Conservation (phyloP, 2,797 vertebrate species). For the Helicolenus hilgendorfi region DNA sequence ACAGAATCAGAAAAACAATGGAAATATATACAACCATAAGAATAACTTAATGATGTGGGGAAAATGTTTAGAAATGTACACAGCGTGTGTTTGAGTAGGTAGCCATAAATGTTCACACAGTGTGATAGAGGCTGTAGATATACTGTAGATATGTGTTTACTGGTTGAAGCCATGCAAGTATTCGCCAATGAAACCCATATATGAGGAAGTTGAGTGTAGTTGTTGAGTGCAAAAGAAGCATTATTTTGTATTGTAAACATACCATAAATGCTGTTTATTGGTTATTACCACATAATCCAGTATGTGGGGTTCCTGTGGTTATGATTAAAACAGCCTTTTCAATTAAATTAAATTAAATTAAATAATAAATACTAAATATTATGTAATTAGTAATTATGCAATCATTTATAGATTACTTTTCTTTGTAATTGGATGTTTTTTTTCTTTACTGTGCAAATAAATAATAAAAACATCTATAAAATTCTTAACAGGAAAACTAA, state of each 20-base stretch:
- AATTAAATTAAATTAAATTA: background rate
- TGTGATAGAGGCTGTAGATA: background rate
- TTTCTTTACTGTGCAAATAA: background rate
- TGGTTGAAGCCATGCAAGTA: background rate
- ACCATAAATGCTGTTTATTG: background rate
- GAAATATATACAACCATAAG: slow-evolving; percentile 35
- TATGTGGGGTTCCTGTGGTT: background rate
- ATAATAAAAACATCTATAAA: background rate
- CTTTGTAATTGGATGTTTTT: background rate
- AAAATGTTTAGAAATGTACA: background rate
- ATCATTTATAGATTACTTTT: background rate
- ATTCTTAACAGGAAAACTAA: background rate
- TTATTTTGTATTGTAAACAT: background rate
- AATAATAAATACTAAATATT: too few species aligned
- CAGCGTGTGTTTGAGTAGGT: background rate
- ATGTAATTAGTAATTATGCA: too few species aligned
- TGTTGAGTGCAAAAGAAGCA: background rate
- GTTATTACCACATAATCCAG: too few species aligned
- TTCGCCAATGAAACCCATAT: background rate
- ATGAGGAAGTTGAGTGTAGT: background rate
- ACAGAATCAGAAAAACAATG: slow-evolving; percentile 39
- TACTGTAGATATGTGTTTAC: background rate
- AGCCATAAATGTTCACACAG: background rate
- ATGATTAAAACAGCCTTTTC: background rate
- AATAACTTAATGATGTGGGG: slow-evolving; percentile 27